Conservation (phyloP, 1,140 invertebrate species). For the Drosophila littoralis region DNA sequence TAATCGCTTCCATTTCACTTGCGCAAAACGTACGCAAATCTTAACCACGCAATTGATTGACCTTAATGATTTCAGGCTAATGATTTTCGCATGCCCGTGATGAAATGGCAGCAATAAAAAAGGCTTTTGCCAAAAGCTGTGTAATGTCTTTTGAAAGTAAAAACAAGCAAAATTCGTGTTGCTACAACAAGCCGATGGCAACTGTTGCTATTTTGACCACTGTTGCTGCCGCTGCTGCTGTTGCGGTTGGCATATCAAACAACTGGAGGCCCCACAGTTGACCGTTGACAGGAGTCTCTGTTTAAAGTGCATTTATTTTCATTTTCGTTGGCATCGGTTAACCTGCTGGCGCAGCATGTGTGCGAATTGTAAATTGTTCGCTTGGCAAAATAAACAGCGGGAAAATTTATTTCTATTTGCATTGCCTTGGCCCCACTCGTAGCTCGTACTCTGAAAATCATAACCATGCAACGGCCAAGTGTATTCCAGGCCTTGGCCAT, state of each 20-base stretch:
- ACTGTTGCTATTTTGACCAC: slow-evolving; percentile 23
- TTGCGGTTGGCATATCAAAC: slow-evolving; percentile 67
- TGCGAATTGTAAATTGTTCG: slow-evolving; percentile 77
- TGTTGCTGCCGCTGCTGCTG: slow-evolving; percentile 13
- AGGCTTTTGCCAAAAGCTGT: slow-evolving; percentile 18
- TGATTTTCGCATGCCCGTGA: slow-evolving; percentile 68
- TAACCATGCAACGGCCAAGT: slow-evolving; percentile 44
- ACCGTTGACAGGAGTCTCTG: slow-evolving; percentile 72
- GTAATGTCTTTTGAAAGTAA: slow-evolving; percentile 68
- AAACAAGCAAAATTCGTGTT: slow-evolving; percentile 61
- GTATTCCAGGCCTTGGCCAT: slow-evolving; percentile 14
- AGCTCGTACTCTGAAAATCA: slow-evolving; percentile 39
- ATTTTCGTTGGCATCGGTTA: slow-evolving; percentile 66
- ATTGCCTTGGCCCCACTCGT: slow-evolving; percentile 37
- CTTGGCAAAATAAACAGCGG: slow-evolving; percentile 74
- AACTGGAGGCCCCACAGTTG: slow-evolving; percentile 66
- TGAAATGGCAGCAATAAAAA: slow-evolving; percentile 70
- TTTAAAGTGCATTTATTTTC: slow-evolving; percentile 79
- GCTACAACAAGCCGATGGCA: slow-evolving; percentile 35
- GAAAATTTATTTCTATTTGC: slow-evolving; percentile 74
- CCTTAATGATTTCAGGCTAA: slow-evolving; percentile 71
- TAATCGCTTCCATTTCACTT: slow-evolving; percentile 51
- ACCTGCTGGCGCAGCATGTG: slow-evolving; percentile 72
- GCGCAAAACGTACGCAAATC: slow-evolving; percentile 58
- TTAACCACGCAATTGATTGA: slow-evolving; percentile 59